phyloP scores from a whole-genome alignment of 2,797 vertebrate species.

The Etheostoma perlongum region DNA sequence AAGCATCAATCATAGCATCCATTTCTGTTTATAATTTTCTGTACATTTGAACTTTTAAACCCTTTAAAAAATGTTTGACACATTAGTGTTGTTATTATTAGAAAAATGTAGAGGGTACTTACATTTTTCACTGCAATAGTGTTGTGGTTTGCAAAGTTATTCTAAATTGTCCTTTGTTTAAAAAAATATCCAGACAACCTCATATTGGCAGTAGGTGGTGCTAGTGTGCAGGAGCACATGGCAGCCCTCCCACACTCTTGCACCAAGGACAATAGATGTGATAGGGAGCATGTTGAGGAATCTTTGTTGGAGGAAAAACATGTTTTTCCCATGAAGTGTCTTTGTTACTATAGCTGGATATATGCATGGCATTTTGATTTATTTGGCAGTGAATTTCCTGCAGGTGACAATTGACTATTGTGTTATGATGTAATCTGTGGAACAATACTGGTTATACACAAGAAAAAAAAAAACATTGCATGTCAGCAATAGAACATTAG shows the following conservation, averaged over 20 bases:
- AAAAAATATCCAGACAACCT: constrained; percentile 12
- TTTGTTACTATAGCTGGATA: constrained; percentile 37
- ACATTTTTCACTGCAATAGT: neutral
- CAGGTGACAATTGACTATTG: neutral
- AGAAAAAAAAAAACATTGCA: neutral
- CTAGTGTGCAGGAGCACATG: constrained; percentile 26
- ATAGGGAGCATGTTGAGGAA: constrained; percentile 73
- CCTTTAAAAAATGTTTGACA: neutral
- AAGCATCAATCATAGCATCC: neutral
- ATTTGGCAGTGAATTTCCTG: neutral
- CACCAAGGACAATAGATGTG: constrained; percentile 68
- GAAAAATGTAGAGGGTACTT: neutral
- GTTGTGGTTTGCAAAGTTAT: constrained; percentile 24
- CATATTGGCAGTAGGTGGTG: constrained; percentile 68
- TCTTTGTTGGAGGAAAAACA: constrained; percentile 78
- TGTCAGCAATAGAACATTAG: fast-evolving
- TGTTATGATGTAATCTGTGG: neutral
- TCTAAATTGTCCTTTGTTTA: constrained; percentile 75
- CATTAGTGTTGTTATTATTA: neutral
- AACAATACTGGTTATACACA: neutral
- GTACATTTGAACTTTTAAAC: neutral
- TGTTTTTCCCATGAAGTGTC: constrained; percentile 71
- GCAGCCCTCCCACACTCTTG: constrained; percentile 25
- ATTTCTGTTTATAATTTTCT: neutral
- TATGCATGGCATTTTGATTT: neutral